phyloP scores from a whole-genome alignment of 2,888 invertebrate genomes.

The Scaptomyza caliginosa region DNA sequence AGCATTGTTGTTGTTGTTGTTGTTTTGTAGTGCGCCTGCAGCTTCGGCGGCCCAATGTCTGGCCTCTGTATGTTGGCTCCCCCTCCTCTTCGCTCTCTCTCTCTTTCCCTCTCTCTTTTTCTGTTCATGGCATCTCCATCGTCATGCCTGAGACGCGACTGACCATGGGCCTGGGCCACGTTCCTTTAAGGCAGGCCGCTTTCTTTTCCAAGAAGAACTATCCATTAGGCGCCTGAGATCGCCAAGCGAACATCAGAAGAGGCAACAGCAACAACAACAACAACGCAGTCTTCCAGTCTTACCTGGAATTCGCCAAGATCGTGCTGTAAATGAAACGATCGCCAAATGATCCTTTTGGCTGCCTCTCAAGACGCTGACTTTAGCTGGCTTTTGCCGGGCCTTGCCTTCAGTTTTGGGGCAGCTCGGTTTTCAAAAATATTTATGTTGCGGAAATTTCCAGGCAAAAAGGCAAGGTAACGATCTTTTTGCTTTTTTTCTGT shows the following conservation, averaged over 20 bases:
- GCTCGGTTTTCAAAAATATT: conserved; percentile 50
- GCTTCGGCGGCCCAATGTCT: conserved; percentile 75
- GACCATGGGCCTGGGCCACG: conserved; percentile 58
- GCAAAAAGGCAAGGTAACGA: conserved; percentile 29
- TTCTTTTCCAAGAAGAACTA: conserved; percentile 78
- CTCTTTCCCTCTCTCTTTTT: not conserved
- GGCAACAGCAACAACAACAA: conserved; percentile 4
- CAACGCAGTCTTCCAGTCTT: conserved; percentile 21
- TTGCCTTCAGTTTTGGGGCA: conserved; percentile 13
- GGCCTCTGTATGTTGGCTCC: conserved; percentile 47
- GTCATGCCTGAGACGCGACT: conserved; percentile 34
- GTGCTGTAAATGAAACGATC: conserved; percentile 66
- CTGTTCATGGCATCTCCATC: not conserved
- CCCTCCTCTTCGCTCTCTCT: not conserved
- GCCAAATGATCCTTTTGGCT: conserved; percentile 60
- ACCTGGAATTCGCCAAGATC: conserved; percentile 73
- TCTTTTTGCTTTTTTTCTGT: conserved; percentile 5
- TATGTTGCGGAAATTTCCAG: conserved; percentile 56
- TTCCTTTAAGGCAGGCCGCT: conserved; percentile 77
- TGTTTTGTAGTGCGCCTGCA: conserved; percentile 69
- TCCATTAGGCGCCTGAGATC: conserved; percentile 78
- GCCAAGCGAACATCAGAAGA: conserved; percentile 41
- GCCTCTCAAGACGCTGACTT: conserved; percentile 11
- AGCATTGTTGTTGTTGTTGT: conserved; percentile 22
- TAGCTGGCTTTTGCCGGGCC: not conserved